Conservation (phyloP, 2,797 vertebrate genomes). For the Megalops cyprinoides region DNA sequence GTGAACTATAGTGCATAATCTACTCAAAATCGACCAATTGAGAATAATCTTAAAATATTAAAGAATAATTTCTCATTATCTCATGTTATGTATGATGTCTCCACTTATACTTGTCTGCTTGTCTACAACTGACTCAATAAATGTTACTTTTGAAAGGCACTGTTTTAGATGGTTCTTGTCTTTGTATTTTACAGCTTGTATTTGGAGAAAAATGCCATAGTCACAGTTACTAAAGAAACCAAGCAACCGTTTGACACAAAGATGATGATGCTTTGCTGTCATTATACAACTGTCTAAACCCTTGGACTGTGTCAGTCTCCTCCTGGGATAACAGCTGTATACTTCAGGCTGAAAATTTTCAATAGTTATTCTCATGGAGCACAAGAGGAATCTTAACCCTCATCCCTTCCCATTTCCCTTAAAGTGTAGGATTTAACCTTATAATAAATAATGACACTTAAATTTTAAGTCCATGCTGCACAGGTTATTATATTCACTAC, state of each 20-base stretch:
- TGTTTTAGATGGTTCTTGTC: not conserved
- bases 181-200: not conserved
- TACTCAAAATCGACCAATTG: too few relatives aligned
- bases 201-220: too few relatives aligned
- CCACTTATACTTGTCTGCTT: not conserved
- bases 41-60: too few relatives aligned
- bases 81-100: too few relatives aligned
- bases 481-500: too few relatives aligned
- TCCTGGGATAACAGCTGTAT: conserved; percentile 34
- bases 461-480: too few relatives aligned
- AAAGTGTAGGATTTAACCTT: too few relatives aligned
- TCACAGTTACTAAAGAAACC: too few relatives aligned
- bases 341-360: conserved; percentile 33
- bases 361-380: not conserved
- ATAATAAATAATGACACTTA: too few relatives aligned
- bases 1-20: too few relatives aligned
- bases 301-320: conserved; percentile 44
- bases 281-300: conserved; percentile 41
- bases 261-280: conserved; percentile 46
- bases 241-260: conserved; percentile 46
- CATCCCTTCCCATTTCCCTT: not conserved
- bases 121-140: not conserved
- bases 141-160: not conserved
- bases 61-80: too few relatives aligned
- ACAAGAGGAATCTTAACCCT: not conserved